Base-by-base conservation (phyloP, 2,113 vertebrate species). In the Meriones unguiculatus region DNA sequence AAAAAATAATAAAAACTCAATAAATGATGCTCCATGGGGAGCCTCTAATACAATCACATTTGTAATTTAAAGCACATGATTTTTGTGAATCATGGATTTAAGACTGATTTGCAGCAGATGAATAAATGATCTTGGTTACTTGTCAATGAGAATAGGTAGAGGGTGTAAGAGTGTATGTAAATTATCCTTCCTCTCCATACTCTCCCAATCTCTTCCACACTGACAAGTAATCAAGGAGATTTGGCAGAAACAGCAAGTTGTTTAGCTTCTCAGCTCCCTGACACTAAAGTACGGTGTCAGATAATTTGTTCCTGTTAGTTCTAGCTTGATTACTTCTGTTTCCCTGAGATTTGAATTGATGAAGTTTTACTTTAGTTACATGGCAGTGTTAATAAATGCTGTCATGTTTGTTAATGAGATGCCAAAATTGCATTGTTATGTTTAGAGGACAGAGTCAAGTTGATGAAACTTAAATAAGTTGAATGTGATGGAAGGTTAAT, bases 351-450 rank as follows among this genome's bases (percentile, higher is more conserved):
- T 96, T 97, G 96, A 98, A 93, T 97, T 98, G 97, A 98, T 98
- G 97, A 98, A 97, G 95, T 97, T 97, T 97, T 97, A 89, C 97
- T 97, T 95, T 97, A 97, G 97, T 97, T 97, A 97, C 95, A 97
- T 96, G 92, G 93, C 92, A 93, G 92, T 97, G 95, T 97, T 98
- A 98, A 97, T 98, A 97, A 97, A 97, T 93, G 94, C 97, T 97
- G 97, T 98, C 97, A 97, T 98, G 97, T 97, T 97, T 97, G 97
- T 97, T 97, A 98, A 98, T 97, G 96, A 97, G 96, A 95, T 97
- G 93, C 91, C 95, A 93, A 97, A 96, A 95, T 89, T 89, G 92
- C 93, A 97, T 97, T 98, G 96, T 97, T 97, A 92, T 95, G 94
- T 97, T 97, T 97, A 97, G 98, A 98, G 96, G 96, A 97, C 97